Base-by-base conservation (phyloP, 2,113 vertebrate genomes). In the Callocephalon fimbriatum region DNA sequence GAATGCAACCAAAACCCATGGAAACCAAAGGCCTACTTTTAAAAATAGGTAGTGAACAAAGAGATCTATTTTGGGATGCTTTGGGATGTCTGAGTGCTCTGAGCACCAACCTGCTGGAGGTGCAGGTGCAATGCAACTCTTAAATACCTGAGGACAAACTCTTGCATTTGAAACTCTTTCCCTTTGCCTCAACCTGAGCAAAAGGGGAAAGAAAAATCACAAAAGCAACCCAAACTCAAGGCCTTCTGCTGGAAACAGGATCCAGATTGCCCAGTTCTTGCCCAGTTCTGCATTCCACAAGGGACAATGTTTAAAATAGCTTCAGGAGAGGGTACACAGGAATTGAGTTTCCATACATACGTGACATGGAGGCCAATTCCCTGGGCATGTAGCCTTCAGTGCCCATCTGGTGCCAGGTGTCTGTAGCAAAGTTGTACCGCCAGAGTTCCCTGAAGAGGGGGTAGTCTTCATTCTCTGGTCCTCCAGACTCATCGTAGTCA, bases 321-420 rank as follows among this genome's bases (percentile, higher is more conserved):
- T 23, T 3, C 51, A 16, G 61, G 42, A 86, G 5, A 0, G 26
- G 37, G 54, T 3, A 0, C 2, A 1, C 0, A 38, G 88, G 65
- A 58, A 31, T 38, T 44, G 76, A 15, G 18, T 88, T 91, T 81
- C 65, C 62, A n/a, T 81, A 98, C 98, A 92, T 95, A 99, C 99
- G 99, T 98, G 99, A 99, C 99, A 99, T 99, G 56, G 99, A 99
- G 8, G 99, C 99, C 80, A 99, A 91, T 59, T 99, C 99, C 45
- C 99, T 99, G 88, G 99, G 99, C 99, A 99, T 99, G 96, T 99
- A 99, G 72, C 99, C 99, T 50, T 99, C 99, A 3, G 99, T 99
- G 91, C 98, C 98, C 97, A 99, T 99, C 96, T 99, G 99, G 93
- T 99, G 99, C 99, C 99, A 99, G 51, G 98, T 98, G 94, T 99